These are phyloP conservation scores for Vesta saturnalis DNA, from an alignment of 2,888 invertebrate species.

Conservation along the genomic window DNA sequence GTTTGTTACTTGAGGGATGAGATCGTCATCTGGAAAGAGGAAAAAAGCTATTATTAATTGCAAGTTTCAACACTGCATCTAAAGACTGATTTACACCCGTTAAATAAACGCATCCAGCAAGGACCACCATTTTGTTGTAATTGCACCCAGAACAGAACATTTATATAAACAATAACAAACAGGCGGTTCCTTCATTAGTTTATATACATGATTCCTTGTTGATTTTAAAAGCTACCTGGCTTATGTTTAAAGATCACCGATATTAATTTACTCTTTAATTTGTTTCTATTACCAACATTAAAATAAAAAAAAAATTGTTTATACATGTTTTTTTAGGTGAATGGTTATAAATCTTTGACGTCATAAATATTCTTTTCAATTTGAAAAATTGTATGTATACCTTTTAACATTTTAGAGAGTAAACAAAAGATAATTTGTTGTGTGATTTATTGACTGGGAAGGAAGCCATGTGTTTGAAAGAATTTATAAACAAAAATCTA, in stretches of 20 bases:
- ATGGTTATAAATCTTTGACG: background rate
- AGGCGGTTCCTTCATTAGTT: constrained; percentile 29
- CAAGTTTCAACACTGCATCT: too few species aligned
- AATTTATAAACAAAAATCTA: constrained; percentile 44
- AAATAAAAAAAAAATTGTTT: too few species aligned
- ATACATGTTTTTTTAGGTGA: too few species aligned
- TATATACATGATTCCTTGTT: constrained; percentile 27
- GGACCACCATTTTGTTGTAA: constrained; percentile 30
- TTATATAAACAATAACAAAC: constrained; percentile 35
- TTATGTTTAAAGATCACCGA: constrained; percentile 15
- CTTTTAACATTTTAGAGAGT: constrained; percentile 23
- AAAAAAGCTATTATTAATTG: background rate
- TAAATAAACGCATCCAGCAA: too few species aligned
- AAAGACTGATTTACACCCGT: too few species aligned
- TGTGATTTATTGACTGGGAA: constrained; percentile 44
- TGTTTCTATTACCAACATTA: background rate
- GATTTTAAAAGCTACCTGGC: constrained; percentile 27
- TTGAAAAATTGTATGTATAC: constrained; percentile 26
- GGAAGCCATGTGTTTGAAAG: constrained; percentile 42
- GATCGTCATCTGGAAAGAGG: constrained; percentile 55
- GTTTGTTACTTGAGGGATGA: constrained; percentile 40
- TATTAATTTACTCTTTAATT: constrained; percentile 15
- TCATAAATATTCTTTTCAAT: constrained; percentile 10
- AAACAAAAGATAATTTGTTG: constrained; percentile 45
- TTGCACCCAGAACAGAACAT: too few species aligned